phyloP scores from a whole-genome alignment of 1,140 invertebrate species.

The Antheraea pernyi region DNA sequence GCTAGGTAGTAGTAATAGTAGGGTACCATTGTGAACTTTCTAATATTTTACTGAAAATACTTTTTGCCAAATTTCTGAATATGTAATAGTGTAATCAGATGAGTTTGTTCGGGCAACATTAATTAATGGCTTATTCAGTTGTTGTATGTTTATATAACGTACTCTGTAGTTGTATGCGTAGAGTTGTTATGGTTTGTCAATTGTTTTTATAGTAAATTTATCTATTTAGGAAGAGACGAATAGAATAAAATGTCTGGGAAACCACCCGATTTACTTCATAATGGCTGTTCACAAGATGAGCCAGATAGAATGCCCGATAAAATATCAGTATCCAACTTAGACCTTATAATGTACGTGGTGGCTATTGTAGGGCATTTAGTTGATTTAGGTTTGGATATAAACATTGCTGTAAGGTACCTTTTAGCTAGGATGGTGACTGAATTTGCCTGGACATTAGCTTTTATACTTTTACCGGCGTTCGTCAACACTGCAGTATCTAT shows the following conservation, averaged over 20 bases:
- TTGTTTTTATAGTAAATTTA: too few species aligned
- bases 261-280: constrained; percentile 45
- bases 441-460: constrained; percentile 81
- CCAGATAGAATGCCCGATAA: constrained; percentile 67
- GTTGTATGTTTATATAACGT: too few species aligned
- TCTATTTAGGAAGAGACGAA: neutral
- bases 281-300: constrained; percentile 60
- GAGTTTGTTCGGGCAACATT: too few species aligned
- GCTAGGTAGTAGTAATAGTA: too few species aligned
- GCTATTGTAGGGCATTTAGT: constrained; percentile 83
- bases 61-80: too few species aligned
- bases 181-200: too few species aligned
- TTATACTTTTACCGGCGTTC: constrained; percentile 83
- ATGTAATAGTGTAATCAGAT: too few species aligned
- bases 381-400: constrained; percentile 83
- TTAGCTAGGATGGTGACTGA: constrained; percentile 73
- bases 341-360: constrained; percentile 71
- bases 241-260: neutral
- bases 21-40: too few species aligned
- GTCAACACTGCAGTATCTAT: constrained; percentile 83
- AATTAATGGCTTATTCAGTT: too few species aligned
- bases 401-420: constrained; percentile 81
- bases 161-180: too few species aligned
- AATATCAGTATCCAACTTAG: constrained; percentile 57
- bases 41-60: too few species aligned